These are phyloP conservation scores for Didymodactylos carnosus DNA, from an alignment of 2,888 invertebrate species.

Conservation along the genomic window DNA sequence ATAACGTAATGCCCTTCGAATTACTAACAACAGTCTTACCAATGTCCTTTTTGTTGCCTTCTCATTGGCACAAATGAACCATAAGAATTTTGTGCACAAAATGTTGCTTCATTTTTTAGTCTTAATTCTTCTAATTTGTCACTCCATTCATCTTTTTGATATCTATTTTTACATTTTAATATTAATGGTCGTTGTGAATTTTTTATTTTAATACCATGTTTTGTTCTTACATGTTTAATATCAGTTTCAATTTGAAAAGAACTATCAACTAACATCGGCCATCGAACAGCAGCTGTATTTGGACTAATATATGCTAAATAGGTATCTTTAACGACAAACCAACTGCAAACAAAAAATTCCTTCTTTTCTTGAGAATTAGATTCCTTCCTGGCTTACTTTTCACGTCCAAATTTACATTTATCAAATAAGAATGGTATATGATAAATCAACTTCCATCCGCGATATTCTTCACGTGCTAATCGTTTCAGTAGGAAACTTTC, in stretches of 20 bases:
- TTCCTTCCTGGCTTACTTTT: no score
- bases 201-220: slow-evolving; percentile 6
- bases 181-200: slow-evolving; percentile 5
- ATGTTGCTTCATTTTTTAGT: neutral
- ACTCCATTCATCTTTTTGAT: slow-evolving; percentile 6
- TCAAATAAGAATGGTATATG: neutral
- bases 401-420: neutral
- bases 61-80: slow-evolving; percentile 7
- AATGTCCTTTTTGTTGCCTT: neutral
- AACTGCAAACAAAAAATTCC: no score
- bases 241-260: neutral
- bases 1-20: no score
- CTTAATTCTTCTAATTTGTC: neutral
- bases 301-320: slow-evolving; percentile 4
- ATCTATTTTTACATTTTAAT: slow-evolving; percentile 5
- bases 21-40: no score
- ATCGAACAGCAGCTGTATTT: neutral
- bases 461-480: neutral
- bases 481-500: slow-evolving; percentile 6
- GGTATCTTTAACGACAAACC: slow-evolving; percentile 11
- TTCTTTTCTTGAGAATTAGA: no score
- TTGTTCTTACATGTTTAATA: neutral
- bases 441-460: neutral
- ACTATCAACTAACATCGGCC: slow-evolving; percentile 5
- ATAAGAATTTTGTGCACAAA: neutral